Evolutionary conservation across 1,140 invertebrate species (phyloP), one percentile per base, ranked within the genome.

Genomic region (Penaeus japonicus): DNA sequence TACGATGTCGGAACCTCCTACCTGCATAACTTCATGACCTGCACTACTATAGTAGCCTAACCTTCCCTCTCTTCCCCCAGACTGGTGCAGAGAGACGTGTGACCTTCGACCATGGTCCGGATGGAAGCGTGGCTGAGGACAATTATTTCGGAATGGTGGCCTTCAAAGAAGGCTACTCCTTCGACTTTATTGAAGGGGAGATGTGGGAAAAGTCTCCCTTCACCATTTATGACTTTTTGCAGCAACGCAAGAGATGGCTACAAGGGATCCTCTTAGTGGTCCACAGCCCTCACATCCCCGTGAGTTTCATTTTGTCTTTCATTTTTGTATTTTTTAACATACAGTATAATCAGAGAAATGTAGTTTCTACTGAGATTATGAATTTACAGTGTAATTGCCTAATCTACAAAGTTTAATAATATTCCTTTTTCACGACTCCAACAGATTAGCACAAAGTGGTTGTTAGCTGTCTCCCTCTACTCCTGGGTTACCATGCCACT

Each of bases 191-290:
- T 89, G 97, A 98, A 92, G 97, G 98, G 27, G 98, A 99, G 93
- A 99, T 99, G 98, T 97, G 97, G 95, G 98, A 99, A 92, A 98
- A 99, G 92, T 98, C 97, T 24, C 98, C 98, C 12, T 99, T 99
- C 92, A 97, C 97, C 0, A 92, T 98, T 1, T 96, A 96, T 94
- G 98, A 99, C 92, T 98, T 99, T 92, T 94, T 99, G 62, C 97
- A 98, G 92, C 98, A 99, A 92, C 94, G 98, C 84, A 99, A 99
- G 92, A 94, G 98, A 53, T 99, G 98, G 98, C 94, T 99, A 77
- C 93, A 98, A 93, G 98, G 98, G 91, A 99, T 99, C 90, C 95
- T 97, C 32, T 94, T 99, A 86, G 98, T 99, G 1, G 97, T 99
- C 22, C 97, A 98, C 93, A 97, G 97, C 75, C 95, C 95, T 91